Evolutionary conservation across 2,797 vertebrate species (phyloP).

Genomic region (Pseudotriccus pelzelni): DNA sequence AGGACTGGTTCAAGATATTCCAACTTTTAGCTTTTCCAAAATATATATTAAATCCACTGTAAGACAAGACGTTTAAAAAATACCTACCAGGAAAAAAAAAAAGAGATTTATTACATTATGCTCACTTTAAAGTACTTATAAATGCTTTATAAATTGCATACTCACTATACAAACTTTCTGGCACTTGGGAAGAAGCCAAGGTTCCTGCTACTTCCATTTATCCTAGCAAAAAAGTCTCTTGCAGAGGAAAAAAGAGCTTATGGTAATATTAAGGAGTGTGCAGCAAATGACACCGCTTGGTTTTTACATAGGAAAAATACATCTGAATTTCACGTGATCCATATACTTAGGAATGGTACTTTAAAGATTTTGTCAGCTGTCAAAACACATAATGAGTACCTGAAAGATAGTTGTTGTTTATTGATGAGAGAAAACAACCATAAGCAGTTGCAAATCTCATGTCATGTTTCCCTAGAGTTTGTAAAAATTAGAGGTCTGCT

Average conservation of each 20-base stretch:
- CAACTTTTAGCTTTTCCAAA: neutral
- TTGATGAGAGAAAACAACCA: neutral
- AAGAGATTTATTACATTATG: neutral
- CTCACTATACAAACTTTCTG: neutral
- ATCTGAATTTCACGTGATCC: neutral
- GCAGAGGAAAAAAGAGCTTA: neutral
- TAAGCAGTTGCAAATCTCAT: neutral
- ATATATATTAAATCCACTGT: neutral
- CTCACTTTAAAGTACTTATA: neutral
- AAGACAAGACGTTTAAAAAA: neutral
- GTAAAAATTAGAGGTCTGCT: neutral
- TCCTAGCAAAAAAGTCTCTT: neutral
- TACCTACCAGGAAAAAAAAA: neutral
- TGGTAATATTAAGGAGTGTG: neutral
- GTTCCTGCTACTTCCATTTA: neutral
- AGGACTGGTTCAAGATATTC: neutral
- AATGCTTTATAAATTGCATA: neutral
- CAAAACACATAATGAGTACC: neutral
- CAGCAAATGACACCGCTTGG: neutral
- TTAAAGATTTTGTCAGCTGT: neutral
- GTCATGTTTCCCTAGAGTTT: neutral
- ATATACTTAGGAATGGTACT: neutral
- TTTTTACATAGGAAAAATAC: neutral
- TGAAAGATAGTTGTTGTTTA: neutral
- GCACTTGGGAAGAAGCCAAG: neutral